Conservation (phyloP, 1,140 invertebrate genomes). For the Bombus terrestris region DNA sequence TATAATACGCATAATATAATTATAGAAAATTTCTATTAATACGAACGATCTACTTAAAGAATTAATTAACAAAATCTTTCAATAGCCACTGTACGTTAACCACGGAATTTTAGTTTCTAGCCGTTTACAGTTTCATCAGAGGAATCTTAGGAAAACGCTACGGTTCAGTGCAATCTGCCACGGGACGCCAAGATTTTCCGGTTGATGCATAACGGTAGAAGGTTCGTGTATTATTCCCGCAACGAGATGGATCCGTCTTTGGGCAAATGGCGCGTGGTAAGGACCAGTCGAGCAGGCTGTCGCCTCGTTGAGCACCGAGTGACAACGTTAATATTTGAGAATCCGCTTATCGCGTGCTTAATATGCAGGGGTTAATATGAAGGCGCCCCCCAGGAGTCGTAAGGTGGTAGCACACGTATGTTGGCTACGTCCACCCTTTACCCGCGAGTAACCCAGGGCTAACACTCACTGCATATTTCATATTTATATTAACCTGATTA, state of each 20-base stretch:
- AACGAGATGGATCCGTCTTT: constrained; percentile 67
- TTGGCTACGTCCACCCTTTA: constrained; percentile 67
- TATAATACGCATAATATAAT: too few species aligned
- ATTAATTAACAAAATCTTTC: too few species aligned
- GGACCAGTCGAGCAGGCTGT: constrained; percentile 59
- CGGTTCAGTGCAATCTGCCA: not conserved
- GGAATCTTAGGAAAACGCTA: not conserved
- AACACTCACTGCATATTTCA: constrained; percentile 83
- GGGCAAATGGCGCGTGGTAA: constrained; percentile 64
- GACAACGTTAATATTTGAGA: constrained; percentile 78
- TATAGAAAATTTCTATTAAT: too few species aligned
- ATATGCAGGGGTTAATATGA: constrained; percentile 80
- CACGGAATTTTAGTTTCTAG: too few species aligned
- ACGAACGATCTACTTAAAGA: too few species aligned
- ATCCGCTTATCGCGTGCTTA: constrained; percentile 77
- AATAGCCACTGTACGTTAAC: too few species aligned
- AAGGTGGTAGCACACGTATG: constrained; percentile 75
- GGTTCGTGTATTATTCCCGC: constrained; percentile 59
- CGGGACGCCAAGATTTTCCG: constrained; percentile 44
- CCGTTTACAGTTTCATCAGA: too few species aligned
- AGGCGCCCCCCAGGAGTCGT: constrained; percentile 79
- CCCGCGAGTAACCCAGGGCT: constrained; percentile 69
- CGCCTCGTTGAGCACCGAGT: constrained; percentile 59
- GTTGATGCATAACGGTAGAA: constrained; percentile 33
- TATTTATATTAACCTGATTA: constrained; percentile 84